Evolutionary conservation across 2,888 invertebrate genomes (phyloP).

Genomic region (Priocnemis perturbator): DNA sequence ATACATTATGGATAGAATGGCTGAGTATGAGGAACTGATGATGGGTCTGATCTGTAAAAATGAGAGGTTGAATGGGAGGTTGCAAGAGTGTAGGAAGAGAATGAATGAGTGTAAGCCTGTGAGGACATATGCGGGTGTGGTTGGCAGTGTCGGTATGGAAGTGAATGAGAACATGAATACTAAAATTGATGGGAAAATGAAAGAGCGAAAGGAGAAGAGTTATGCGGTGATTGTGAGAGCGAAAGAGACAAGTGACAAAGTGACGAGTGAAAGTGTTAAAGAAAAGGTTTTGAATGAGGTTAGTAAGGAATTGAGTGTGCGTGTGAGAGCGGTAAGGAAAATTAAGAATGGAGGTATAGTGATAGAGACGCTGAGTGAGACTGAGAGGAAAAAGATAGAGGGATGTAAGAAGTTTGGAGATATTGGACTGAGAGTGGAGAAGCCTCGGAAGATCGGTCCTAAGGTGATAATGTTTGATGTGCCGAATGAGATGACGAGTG

Average conservation of each 20-base stretch:
- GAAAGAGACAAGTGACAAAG: neutral
- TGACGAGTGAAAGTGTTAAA: slow-evolving; percentile 8
- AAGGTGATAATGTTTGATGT: slow-evolving; percentile 15
- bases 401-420: slow-evolving; percentile 11
- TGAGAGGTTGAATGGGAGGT: neutral
- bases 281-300: slow-evolving; percentile 9
- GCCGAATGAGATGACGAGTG: slow-evolving; percentile 3
- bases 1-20: neutral
- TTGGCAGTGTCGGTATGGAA: no score
- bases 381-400: neutral
- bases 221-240: slow-evolving; percentile 5
- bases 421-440: slow-evolving; percentile 1
- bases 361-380: slow-evolving; percentile 5
- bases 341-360: neutral
- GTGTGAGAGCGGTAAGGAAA: slow-evolving; percentile 14
- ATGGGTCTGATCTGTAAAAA: neutral
- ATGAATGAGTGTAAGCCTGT: neutral
- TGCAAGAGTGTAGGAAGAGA: neutral
- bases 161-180: neutral
- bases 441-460: neutral
- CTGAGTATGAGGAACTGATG: neutral
- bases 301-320: neutral
- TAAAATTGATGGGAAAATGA: no score
- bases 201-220: neutral
- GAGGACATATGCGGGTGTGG: neutral